phyloP scores from a whole-genome alignment of 2,113 vertebrate genomes.

The Diadophis punctatus region DNA sequence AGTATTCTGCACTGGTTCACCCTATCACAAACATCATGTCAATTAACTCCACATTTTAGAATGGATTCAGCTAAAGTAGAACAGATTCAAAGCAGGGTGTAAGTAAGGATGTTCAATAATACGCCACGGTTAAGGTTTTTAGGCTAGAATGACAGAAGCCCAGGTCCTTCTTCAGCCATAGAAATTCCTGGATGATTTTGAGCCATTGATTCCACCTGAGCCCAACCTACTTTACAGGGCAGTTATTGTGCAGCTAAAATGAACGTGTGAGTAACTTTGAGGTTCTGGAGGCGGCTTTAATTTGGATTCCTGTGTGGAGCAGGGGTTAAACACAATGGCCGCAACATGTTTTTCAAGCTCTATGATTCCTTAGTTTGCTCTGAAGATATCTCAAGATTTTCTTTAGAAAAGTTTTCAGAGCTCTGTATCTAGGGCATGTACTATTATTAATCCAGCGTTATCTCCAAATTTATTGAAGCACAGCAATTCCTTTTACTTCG shows the following conservation, averaged over 20 bases:
- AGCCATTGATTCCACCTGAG: background rate
- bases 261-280: background rate
- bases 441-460: background rate
- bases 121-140: background rate
- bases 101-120: background rate
- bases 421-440: background rate
- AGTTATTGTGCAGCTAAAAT: background rate
- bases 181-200: background rate
- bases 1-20: background rate
- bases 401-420: background rate
- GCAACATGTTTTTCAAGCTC: background rate
- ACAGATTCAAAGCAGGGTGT: background rate
- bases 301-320: background rate
- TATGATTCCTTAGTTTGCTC: background rate
- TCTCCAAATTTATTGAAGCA: background rate
- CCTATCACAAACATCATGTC: background rate
- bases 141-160: background rate
- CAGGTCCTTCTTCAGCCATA: background rate
- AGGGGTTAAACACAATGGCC: background rate
- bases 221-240: background rate
- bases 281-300: background rate
- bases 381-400: background rate
- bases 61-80: background rate
- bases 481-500: conserved; percentile 2
- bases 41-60: background rate